Evolutionary conservation across 1,140 invertebrate species (phyloP), one percentile per base, ranked within the genome.

Genomic region (Saccostrea glomerata): DNA sequence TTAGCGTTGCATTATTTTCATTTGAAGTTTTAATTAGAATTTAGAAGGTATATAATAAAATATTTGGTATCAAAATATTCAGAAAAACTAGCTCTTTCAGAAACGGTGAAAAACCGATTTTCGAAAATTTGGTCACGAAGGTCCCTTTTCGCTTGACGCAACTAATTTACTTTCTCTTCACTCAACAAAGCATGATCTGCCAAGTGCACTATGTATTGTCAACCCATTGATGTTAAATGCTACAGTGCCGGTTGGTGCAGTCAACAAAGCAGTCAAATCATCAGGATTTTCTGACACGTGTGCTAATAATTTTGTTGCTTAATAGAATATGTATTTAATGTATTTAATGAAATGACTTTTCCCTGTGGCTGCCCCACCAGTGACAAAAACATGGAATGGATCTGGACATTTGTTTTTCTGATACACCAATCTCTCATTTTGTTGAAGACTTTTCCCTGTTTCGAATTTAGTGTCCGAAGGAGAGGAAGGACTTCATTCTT

Each of bases 321-420:
- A 77, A 87, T 63, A 87, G 23, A 63, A 47, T n/a, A 84, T 58
- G 13, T 13, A 25, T 58, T 84, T 84, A 54, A n/a, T n/a, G n/a
- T n/a, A n/a, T n/a, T n/a, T n/a, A n/a, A 84, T 84, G 12, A 84
- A 84, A 84, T 84, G 83, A 84, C 83, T 84, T 54, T 54, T n/a
- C 83, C 83, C 55, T 47, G n/a, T n/a, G n/a, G n/a, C n/a, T n/a
- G n/a, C n/a, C n/a, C n/a, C n/a, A n/a, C n/a, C n/a, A n/a, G n/a
- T 84, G 17, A 84, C 23, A 54, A 84, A 84, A 30, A 84, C 54
- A 84, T 84, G 83, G 25, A 84, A 84, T n/a, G 86, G 86, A 9
- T 84, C 30, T 30, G 77, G 55, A 63, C 56, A 40, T 82, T 47
- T n/a, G 13, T 36, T n/a, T 30, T 30, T 23, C 84, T 56, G 23